Percentiles rank a stretch among this genome's conserved stretches.
Conservation (phyloP, 1,140 invertebrate species). For the Hesperophylax magnus region DNA sequence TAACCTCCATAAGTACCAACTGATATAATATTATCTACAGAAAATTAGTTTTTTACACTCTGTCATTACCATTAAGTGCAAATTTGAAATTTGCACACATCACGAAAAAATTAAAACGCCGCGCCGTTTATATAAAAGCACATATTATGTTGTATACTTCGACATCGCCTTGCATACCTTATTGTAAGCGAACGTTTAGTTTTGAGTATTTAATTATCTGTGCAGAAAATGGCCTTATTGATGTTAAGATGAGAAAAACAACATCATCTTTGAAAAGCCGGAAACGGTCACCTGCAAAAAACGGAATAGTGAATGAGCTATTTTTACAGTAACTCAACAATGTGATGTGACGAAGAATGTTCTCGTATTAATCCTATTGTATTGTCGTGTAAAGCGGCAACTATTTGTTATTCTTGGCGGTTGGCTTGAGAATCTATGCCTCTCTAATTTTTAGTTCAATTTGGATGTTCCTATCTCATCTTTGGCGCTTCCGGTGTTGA, state of each 20-base stretch:
- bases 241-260: neutral
- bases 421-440: conserved; percentile 3
- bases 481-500: conserved; percentile 29
- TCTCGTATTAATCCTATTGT: neutral
- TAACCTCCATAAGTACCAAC: too few relatives aligned
- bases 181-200: too few relatives aligned
- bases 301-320: conserved; percentile 2
- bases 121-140: too few relatives aligned
- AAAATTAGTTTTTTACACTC: too few relatives aligned
- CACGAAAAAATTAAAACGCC: too few relatives aligned
- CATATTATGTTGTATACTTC: too few relatives aligned
- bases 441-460: conserved; percentile 21
- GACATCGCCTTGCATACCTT: too few relatives aligned
- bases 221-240: too few relatives aligned
- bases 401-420: conserved; percentile 29
- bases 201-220: too few relatives aligned
- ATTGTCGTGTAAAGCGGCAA: neutral
- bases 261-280: neutral
- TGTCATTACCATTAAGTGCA: too few relatives aligned
- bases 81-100: too few relatives aligned
- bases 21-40: too few relatives aligned
- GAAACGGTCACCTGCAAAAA: conserved; percentile 16
- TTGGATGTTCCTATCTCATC: conserved; percentile 24
- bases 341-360: conserved; percentile 1
- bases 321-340: conserved; percentile 12